These are phyloP conservation scores for Palythoa heliodiscus DNA, from an alignment of 92 coral and sea anemone species.

Conservation along the genomic window DNA sequence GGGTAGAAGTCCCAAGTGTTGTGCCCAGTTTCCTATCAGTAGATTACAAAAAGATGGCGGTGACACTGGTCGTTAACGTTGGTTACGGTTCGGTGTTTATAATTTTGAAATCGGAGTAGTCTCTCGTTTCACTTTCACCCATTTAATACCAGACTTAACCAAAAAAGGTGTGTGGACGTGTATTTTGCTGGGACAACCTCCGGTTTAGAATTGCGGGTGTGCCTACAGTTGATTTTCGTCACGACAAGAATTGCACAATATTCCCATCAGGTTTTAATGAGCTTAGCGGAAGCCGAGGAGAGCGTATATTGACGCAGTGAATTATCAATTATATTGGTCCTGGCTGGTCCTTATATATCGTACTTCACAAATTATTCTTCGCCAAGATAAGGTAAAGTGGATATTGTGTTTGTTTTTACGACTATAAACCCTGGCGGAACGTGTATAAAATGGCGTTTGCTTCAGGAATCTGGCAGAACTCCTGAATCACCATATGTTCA, in stretches of 20 bases:
- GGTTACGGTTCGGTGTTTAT: no score
- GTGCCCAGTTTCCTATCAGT: no score
- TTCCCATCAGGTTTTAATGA: constrained; percentile 5
- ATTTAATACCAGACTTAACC: background rate
- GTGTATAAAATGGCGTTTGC: background rate
- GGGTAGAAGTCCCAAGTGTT: no score
- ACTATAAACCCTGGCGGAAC: background rate
- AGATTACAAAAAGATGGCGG: no score
- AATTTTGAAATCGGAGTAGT: background rate
- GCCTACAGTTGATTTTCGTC: constrained; percentile 23
- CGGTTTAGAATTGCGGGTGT: constrained; percentile 35
- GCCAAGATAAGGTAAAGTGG: background rate
- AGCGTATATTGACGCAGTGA: constrained; percentile 22
- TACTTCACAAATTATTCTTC: constrained; percentile 19
- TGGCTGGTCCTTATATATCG: background rate
- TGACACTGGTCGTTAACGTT: no score
- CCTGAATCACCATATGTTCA: background rate
- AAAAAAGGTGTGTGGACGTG: constrained; percentile 15
- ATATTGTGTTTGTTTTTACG: constrained; percentile 28
- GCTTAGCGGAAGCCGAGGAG: constrained; percentile 36
- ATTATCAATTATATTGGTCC: constrained; percentile 23
- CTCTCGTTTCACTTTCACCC: constrained; percentile 24
- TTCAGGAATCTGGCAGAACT: background rate
- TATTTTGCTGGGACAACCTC: constrained; percentile 21
- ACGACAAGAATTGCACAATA: background rate